Conservation (phyloP, 2,888 invertebrate genomes). For the Neoaliturus tenellus region DNA sequence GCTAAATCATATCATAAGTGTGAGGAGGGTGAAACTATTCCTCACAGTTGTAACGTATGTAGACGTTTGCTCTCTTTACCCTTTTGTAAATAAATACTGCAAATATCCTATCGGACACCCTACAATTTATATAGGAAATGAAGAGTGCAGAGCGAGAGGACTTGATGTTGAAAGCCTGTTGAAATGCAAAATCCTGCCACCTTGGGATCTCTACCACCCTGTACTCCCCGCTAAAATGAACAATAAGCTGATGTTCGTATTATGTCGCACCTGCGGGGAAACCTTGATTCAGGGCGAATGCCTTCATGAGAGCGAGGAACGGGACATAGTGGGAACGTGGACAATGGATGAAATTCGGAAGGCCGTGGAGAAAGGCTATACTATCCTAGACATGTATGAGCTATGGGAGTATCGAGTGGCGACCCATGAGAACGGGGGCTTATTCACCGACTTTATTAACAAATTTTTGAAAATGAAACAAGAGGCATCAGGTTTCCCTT, state of each 20-base stretch:
- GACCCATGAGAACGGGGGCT: slow-evolving; percentile 55
- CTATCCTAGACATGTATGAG: slow-evolving; percentile 67
- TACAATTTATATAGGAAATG: slow-evolving; percentile 63
- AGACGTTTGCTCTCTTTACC: slow-evolving; percentile 57
- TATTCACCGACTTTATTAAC: slow-evolving; percentile 64
- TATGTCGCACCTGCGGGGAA: slow-evolving; percentile 69
- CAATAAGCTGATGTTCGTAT: slow-evolving; percentile 68
- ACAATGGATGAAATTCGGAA: slow-evolving; percentile 68
- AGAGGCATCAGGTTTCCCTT: slow-evolving; percentile 28
- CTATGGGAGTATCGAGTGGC: slow-evolving; percentile 66
- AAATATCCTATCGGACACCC: slow-evolving; percentile 53
- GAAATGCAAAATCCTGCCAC: slow-evolving; percentile 42
- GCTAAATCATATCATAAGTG: neutral
- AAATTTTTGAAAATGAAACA: slow-evolving; percentile 59
- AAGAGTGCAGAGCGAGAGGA: neutral
- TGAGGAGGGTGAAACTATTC: slow-evolving; percentile 31
- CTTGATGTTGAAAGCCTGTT: slow-evolving; percentile 13
- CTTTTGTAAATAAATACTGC: slow-evolving; percentile 43
- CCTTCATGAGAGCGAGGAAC: slow-evolving; percentile 66
- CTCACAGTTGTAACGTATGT: no score
- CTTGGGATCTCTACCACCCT: slow-evolving; percentile 51
- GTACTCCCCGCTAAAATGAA: slow-evolving; percentile 67
- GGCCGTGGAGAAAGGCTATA: slow-evolving; percentile 67
- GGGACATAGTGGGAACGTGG: slow-evolving; percentile 68
- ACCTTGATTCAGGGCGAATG: slow-evolving; percentile 66